These are phyloP conservation scores for Holotrichia oblita DNA, from an alignment of 1,140 invertebrate species.

Conservation along the genomic window DNA sequence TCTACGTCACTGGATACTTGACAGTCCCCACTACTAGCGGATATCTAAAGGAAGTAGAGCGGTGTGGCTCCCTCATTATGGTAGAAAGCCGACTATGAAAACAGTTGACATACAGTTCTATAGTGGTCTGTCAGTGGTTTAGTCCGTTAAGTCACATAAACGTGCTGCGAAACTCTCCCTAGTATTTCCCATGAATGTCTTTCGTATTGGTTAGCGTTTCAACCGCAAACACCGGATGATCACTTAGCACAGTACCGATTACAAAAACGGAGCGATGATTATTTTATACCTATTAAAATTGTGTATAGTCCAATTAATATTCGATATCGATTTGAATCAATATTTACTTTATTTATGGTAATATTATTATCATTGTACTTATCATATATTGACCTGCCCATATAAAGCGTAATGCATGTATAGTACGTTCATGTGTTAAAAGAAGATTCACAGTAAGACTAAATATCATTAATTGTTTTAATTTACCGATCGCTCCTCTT, in stretches of 20 bases:
- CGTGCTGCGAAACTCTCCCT: not conserved
- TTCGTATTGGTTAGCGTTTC: conserved; percentile 1
- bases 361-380: not conserved
- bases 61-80: conserved; percentile 4
- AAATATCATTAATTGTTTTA: too few species aligned
- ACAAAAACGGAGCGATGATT: not conserved
- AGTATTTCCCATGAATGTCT: not conserved
- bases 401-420: not conserved
- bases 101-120: too few species aligned
- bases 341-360: not conserved
- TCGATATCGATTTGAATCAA: not conserved
- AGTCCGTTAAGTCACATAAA: not conserved
- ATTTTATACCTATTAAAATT: not conserved
- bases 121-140: not conserved
- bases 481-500: too few species aligned
- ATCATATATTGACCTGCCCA: not conserved
- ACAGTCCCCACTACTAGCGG: not conserved
- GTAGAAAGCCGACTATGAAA: not conserved
- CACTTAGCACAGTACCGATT: not conserved
- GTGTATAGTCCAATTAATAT: not conserved
- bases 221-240: not conserved
- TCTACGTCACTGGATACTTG: not conserved
- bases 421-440: not conserved
- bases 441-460: too few species aligned
- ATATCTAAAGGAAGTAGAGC: not conserved